phyloP scores from a whole-genome alignment of 1,140 invertebrate genomes.

The Cherax quadricarinatus region DNA sequence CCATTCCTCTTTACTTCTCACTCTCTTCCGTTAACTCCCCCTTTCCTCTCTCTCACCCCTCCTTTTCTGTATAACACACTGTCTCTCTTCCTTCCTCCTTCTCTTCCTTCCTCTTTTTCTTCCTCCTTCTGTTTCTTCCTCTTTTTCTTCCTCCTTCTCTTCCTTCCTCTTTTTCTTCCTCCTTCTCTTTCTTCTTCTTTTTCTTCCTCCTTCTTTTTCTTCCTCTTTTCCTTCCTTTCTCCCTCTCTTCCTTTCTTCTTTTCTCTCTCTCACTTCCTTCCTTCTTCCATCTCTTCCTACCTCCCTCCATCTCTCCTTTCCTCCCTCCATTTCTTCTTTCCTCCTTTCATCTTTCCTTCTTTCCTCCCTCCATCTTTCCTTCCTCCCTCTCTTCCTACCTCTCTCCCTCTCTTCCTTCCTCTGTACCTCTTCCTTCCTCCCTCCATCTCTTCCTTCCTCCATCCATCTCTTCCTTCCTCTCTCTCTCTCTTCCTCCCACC shows the following conservation, averaged over 20 bases:
- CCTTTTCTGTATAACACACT: background rate
- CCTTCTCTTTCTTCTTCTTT: constrained; percentile 7
- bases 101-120: no score
- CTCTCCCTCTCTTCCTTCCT: background rate
- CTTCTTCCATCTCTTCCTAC: background rate
- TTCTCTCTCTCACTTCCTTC: background rate
- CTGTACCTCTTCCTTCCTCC: background rate
- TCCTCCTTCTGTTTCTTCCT: background rate
- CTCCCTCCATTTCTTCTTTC: background rate
- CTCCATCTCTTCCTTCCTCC: background rate
- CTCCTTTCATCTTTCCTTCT: background rate
- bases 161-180: background rate
- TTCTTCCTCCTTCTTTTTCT: background rate
- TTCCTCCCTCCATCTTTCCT: no score
- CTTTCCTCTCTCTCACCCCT: background rate
- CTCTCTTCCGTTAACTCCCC: background rate
- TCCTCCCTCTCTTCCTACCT: background rate
- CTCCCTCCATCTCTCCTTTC: background rate
- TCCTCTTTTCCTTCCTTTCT: background rate
- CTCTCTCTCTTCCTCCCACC: background rate
- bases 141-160: background rate
- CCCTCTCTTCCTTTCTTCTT: background rate
- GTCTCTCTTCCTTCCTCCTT: background rate
- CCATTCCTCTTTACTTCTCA: background rate
- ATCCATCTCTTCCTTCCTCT: background rate